Conservation (phyloP, 92 coral and sea anemone species). For the Parazoanthus swiftii region DNA sequence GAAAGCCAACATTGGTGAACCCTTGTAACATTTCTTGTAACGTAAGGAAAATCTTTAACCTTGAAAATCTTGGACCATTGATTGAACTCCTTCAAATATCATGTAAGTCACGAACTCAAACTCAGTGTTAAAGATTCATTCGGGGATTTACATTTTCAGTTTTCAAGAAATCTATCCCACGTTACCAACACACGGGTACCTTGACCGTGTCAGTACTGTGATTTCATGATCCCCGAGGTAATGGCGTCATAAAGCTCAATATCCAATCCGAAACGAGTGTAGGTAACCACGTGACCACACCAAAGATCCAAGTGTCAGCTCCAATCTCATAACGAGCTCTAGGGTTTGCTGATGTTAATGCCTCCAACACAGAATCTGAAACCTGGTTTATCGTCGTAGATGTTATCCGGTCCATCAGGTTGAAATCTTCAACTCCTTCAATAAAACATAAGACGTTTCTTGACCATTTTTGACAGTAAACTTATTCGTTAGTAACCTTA, state of each 20-base stretch:
- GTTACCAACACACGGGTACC: background rate
- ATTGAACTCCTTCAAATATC: too few relatives aligned
- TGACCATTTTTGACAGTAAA: too few relatives aligned
- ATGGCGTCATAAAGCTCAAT: conserved; percentile 30
- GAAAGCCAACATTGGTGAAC: too few relatives aligned
- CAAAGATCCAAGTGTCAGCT: conserved; percentile 50
- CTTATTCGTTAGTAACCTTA: background rate
- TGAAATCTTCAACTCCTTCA: conserved; percentile 39
- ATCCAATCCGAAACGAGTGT: conserved; percentile 28
- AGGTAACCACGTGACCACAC: conserved; percentile 33
- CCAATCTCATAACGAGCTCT: conserved; percentile 65
- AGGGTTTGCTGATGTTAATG: conserved; percentile 60
- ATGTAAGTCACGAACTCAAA: too few relatives aligned
- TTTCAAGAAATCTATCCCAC: background rate
- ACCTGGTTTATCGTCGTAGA: conserved; percentile 34
- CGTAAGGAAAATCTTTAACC: too few relatives aligned
- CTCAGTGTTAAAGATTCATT: too few relatives aligned
- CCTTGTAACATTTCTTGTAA: too few relatives aligned
- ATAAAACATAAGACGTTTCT: background rate
- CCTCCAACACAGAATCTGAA: conserved; percentile 55
- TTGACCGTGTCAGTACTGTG: background rate
- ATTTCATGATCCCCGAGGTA: background rate
- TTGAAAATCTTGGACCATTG: too few relatives aligned
- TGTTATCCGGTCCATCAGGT: conserved; percentile 15
- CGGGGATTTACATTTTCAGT: too few relatives aligned